phyloP scores from a whole-genome alignment of 2,888 invertebrate species.

The Meteorus cinctellus region DNA sequence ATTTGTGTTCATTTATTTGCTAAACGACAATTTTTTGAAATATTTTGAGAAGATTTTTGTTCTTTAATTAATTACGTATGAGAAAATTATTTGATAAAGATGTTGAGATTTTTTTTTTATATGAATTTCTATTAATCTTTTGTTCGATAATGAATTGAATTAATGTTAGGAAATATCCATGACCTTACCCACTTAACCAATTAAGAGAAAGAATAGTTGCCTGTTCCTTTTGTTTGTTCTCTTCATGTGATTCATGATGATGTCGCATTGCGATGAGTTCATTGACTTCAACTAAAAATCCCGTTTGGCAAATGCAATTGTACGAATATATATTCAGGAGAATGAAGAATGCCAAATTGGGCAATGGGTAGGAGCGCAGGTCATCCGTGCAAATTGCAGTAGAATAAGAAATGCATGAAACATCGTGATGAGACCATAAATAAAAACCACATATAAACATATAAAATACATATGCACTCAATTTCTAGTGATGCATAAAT shows the following conservation, averaged over 20 bases:
- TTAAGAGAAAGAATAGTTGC: neutral
- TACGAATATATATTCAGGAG: neutral
- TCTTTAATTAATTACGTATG: no score
- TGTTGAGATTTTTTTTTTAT: no score
- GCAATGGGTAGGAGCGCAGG: neutral
- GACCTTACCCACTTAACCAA: conserved; percentile 25
- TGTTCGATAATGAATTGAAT: no score
- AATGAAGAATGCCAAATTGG: conserved; percentile 4
- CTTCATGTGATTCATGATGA: neutral
- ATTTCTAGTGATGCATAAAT: neutral
- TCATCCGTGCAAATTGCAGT: neutral
- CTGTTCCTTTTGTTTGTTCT: neutral
- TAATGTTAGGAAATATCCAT: conserved; percentile 10
- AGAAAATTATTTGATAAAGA: no score
- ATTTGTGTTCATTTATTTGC: no score
- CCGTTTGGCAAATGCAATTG: conserved; percentile 11
- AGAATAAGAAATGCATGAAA: neutral
- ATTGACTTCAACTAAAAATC: conserved; percentile 23
- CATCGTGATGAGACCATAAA: neutral
- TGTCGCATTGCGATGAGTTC: conserved; percentile 9
- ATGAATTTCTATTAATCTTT: no score
- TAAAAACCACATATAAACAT: neutral
- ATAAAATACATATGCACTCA: neutral
- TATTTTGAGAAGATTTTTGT: no score
- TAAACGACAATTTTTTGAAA: no score